Evolutionary conservation across 2,113 vertebrate species (phyloP), one percentile per base, ranked within the genome.

Genomic region (Atlantisia rogersi): DNA sequence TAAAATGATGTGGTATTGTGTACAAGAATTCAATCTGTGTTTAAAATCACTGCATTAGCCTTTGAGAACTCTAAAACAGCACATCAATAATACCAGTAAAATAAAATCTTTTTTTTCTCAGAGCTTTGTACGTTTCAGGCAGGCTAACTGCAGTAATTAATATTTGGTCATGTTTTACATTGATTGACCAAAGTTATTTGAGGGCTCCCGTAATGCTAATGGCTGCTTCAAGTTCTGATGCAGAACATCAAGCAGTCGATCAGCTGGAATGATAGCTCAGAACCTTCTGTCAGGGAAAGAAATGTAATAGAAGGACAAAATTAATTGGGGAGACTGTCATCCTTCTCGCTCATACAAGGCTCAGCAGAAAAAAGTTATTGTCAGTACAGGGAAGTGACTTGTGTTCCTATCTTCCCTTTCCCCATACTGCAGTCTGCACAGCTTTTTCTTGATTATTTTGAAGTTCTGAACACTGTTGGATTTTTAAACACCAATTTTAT

Each of bases 91-190:
- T 28, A 75, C 13, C 6, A 11, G 56, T 7, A 88, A 90, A 86
- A 80, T 26, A 9, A 40, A 11, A 0, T 35, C 12, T 29, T 67
- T 28, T 60, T 12, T 63, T 56, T 12, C 19, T 29, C 35, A 4
- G 44, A 21, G 12, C 32, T 90, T 67, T 64, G 50, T 32, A 39
- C 2, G 0, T 15, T 87, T 91, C 76, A 87, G 32, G 56, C 60
- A 79, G 65, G 42, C 37, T 79, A 86, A 88, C 50, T 64, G 75
- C 48, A 90, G 56, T 88, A 96, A 90, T 92, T 94, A 95, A 90
- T 88, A 93, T 59, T 63, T 94, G 73, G 32, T 75, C 56, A 13
- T 90, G 46, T 94, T 96, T 90, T 90, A 56, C 85, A 78, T 64
- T 71, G 78, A 83, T 82, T 80, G 67, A 80, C 46, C 71, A 70